These are phyloP conservation scores for Chaetogeoica ovagalla DNA, from an alignment of 2,888 invertebrate genomes.

Conservation along the genomic window DNA sequence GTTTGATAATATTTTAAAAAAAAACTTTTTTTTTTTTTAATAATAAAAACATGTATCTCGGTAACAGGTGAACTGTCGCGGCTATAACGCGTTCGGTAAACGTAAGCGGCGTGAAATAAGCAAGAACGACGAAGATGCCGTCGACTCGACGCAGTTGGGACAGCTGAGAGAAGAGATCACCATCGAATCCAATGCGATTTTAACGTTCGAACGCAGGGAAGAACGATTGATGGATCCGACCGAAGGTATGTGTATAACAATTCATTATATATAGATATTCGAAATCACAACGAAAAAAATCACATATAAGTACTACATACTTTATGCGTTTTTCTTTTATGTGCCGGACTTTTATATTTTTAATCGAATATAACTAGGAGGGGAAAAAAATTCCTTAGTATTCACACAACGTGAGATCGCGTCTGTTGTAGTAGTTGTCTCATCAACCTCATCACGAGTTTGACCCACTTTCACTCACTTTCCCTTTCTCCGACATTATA, in stretches of 20 bases:
- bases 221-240: slow-evolving; percentile 77
- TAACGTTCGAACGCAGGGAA: slow-evolving; percentile 86
- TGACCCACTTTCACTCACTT: slow-evolving; percentile 25
- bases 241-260: slow-evolving; percentile 65
- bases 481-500: slow-evolving; percentile 1
- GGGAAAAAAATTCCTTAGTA: too few species aligned
- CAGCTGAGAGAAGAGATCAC: slow-evolving; percentile 90
- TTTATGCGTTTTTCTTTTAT: too few species aligned
- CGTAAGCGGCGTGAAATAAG: slow-evolving; percentile 65
- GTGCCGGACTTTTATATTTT: too few species aligned
- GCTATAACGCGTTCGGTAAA: slow-evolving; percentile 86
- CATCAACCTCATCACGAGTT: background rate
- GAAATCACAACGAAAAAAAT: too few species aligned
- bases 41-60: too few species aligned
- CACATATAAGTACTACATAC: too few species aligned
- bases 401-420: background rate
- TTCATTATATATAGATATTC: background rate
- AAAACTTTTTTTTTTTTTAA: too few species aligned
- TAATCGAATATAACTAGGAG: too few species aligned
- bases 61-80: slow-evolving; percentile 82
- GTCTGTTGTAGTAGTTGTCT: background rate
- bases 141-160: slow-evolving; percentile 69
- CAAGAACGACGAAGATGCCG: slow-evolving; percentile 60
- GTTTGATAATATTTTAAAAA: slow-evolving; percentile 3
- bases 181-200: slow-evolving; percentile 87